A percentile compares a stretch with the other conserved stretches of the same genome.
Conservation (phyloP, 2,888 invertebrate species). For the Eretmocerus hayati region DNA sequence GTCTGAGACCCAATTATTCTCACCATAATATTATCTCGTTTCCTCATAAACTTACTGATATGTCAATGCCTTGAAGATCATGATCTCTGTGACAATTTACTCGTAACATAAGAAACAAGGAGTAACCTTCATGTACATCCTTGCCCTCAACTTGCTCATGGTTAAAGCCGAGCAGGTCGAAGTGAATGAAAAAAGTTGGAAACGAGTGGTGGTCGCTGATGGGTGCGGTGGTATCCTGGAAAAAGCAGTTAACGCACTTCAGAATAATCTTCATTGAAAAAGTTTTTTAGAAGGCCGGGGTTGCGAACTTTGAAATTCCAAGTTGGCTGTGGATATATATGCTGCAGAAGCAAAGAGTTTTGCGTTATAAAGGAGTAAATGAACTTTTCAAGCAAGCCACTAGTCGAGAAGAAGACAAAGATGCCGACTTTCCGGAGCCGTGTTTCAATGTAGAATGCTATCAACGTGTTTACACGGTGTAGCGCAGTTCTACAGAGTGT, state of each 20-base stretch:
- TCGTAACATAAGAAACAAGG: too few species aligned
- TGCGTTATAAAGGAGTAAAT: too few species aligned
- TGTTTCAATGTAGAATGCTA: background rate
- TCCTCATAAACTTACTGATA: too few species aligned
- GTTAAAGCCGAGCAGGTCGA: too few species aligned
- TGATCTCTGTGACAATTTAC: too few species aligned
- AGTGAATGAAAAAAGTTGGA: constrained; percentile 42
- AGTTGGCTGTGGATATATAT: background rate
- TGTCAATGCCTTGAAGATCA: too few species aligned
- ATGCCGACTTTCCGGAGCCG: background rate
- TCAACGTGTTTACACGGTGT: constrained; percentile 11
- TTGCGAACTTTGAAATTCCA: constrained; percentile 27
- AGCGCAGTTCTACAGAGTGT: constrained; percentile 2
- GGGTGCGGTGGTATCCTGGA: constrained; percentile 21
- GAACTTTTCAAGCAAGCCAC: constrained; percentile 16
- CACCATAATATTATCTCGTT: too few species aligned
- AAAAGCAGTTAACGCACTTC: constrained; percentile 38
- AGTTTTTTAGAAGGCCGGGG: constrained; percentile 34
- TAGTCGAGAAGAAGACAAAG: background rate
- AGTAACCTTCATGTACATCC: too few species aligned
- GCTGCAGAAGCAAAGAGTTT: too few species aligned
- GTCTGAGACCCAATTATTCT: too few species aligned
- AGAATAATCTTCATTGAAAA: constrained; percentile 47
- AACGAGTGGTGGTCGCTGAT: too few species aligned
- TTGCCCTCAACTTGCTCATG: too few species aligned